Conservation (phyloP, 2,888 invertebrate genomes). For the Eupsilia transversa region DNA sequence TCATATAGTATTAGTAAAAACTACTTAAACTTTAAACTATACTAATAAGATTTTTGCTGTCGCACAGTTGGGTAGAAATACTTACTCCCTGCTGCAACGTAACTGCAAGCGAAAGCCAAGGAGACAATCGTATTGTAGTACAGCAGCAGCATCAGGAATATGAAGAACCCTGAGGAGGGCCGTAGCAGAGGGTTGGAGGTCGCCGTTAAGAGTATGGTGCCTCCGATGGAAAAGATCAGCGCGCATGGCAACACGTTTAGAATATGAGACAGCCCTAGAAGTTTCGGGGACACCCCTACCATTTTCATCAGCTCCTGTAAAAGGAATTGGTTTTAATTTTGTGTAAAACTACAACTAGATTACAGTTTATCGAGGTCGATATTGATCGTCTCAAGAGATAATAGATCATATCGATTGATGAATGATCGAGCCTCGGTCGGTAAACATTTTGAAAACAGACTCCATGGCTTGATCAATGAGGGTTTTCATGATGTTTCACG, state of each 20-base stretch:
- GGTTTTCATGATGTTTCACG: too few species aligned
- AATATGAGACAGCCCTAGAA: slow-evolving; percentile 93
- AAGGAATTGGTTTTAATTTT: neutral
- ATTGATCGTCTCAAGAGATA: neutral
- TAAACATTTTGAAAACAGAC: neutral
- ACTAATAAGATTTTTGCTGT: neutral
- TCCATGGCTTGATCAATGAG: neutral
- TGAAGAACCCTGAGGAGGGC: slow-evolving; percentile 28
- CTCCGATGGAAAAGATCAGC: slow-evolving; percentile 54
- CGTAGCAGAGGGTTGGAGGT: slow-evolving; percentile 34
- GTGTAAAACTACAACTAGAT: neutral
- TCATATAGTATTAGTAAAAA: too few species aligned
- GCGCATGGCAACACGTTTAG: slow-evolving; percentile 91
- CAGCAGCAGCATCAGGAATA: slow-evolving; percentile 70
- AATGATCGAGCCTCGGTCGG: neutral
- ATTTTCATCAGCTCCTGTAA: slow-evolving; percentile 94
- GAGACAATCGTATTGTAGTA: slow-evolving; percentile 55
- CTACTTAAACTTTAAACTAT: neutral
- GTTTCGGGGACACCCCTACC: slow-evolving; percentile 93
- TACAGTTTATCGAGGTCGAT: neutral
- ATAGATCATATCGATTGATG: neutral
- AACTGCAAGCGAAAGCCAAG: slow-evolving; percentile 56
- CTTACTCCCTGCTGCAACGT: slow-evolving; percentile 47
- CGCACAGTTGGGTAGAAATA: neutral
- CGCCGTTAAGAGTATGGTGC: slow-evolving; percentile 39